Conservation (phyloP, 1,140 invertebrate genomes). For the Diploscapter pachys region DNA sequence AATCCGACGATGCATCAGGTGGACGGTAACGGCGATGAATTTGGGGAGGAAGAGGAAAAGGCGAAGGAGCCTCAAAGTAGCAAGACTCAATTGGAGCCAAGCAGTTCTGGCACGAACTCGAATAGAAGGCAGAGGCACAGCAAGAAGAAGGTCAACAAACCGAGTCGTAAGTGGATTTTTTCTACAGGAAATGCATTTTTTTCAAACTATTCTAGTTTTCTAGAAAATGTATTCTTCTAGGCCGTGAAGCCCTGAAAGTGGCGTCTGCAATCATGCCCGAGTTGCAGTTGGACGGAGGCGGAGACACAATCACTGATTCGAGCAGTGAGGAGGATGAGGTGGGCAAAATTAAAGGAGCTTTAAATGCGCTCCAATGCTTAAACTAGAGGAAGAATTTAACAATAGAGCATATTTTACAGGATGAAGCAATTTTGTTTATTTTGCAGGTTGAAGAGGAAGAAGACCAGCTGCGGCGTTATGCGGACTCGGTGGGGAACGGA, state of each 20-base stretch:
- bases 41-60: slow-evolving; percentile 15
- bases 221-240: too few species aligned
- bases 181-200: too few species aligned
- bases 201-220: too few species aligned
- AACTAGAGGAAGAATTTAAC: too few species aligned
- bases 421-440: too few species aligned
- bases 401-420: too few species aligned
- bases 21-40: slow-evolving; percentile 43
- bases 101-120: background rate
- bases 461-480: slow-evolving; percentile 35
- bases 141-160: background rate
- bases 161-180: too few species aligned
- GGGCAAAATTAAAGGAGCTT: too few species aligned
- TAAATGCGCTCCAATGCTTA: too few species aligned
- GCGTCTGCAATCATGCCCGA: background rate
- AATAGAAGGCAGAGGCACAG: slow-evolving; percentile 3
- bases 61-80: background rate
- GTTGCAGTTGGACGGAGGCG: slow-evolving; percentile 49
- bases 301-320: slow-evolving; percentile 47
- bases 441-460: slow-evolving; percentile 21
- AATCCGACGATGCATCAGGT: slow-evolving; percentile 16
- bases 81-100: background rate
- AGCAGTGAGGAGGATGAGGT: slow-evolving; percentile 45
- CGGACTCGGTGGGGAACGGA: slow-evolving; percentile 37
- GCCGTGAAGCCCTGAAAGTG: too few species aligned